Base-by-base conservation (phyloP, 2,888 invertebrate species). In the Anthrax anthrax region DNA sequence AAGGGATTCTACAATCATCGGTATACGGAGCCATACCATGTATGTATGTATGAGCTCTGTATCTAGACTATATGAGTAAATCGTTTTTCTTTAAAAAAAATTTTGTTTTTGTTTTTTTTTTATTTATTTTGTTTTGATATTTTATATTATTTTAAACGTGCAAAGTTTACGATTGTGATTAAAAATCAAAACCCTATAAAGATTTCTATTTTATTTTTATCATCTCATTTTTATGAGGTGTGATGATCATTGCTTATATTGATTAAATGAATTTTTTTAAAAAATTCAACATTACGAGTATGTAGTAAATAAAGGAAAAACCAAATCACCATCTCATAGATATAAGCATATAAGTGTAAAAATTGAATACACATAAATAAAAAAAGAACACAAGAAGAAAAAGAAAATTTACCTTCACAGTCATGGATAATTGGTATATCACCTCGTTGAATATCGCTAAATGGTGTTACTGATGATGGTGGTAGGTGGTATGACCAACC, bases 351-450 rank as follows among this genome's bases (percentile, higher is more conserved):
- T n/a, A n/a, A n/a, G n/a, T n/a, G n/a, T n/a, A n/a, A n/a, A n/a
- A n/a, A n/a, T n/a, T n/a, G n/a, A n/a, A n/a, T n/a, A n/a, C n/a
- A n/a, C n/a, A n/a, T n/a, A n/a, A n/a, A n/a, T n/a, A n/a, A n/a
- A n/a, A n/a, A n/a, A n/a, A n/a, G n/a, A n/a, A n/a, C n/a, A n/a
- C n/a, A n/a, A n/a, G n/a, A n/a, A n/a, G n/a, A n/a, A 34, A 34
- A 14, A 34, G 2, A 16, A 36, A 48, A 57, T 56, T 53, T 64
- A 74, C 74, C 71, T 65, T 71, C 72, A 55, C 78, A 78, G 57
- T 77, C 69, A 44, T 75, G 71, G 39, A 77, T 65, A 48, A 78
- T 70, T 34, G 77, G 77, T 56, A 82, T 81, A 61, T 84, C 84
- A 50, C 81, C 82, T 57, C 80, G 67, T 53, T 71, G 67, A 43